phyloP scores from a whole-genome alignment of 2,888 invertebrate species.

The Orthosia gracilis region DNA sequence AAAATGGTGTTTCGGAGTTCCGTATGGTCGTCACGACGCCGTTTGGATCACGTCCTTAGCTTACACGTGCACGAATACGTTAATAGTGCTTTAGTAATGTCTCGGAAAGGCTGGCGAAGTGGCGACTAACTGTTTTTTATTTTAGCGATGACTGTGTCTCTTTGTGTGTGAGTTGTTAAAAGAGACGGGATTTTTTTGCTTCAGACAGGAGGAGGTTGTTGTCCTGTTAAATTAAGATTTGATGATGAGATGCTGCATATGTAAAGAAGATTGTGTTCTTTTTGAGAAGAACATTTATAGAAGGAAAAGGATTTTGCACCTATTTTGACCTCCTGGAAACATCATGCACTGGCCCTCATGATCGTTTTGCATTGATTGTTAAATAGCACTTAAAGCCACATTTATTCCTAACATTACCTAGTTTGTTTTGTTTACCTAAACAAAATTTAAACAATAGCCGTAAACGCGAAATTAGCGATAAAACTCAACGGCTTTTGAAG shows the following conservation, averaged over 20 bases:
- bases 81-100: slow-evolving; percentile 56
- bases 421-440: slow-evolving; percentile 23
- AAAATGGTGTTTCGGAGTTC: slow-evolving; percentile 46
- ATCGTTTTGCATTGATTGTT: not conserved
- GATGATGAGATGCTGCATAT: no score
- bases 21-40: slow-evolving; percentile 46
- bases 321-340: no score
- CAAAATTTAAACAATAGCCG: slow-evolving; percentile 45
- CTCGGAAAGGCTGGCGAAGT: slow-evolving; percentile 34
- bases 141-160: slow-evolving; percentile 49
- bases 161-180: slow-evolving; percentile 38
- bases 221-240: slow-evolving; percentile 21
- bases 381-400: not conserved
- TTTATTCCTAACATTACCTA: not conserved
- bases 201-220: slow-evolving; percentile 5
- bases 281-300: no score
- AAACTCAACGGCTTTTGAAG: slow-evolving; percentile 48
- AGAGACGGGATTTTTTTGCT: slow-evolving; percentile 20
- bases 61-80: slow-evolving; percentile 55
- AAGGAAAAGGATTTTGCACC: no score
- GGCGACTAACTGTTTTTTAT: slow-evolving; percentile 55
- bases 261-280: not conserved
- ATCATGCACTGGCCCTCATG: no score
- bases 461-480: slow-evolving; percentile 53
- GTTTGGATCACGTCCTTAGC: slow-evolving; percentile 45